Conservation (phyloP, 1,140 invertebrate species). For the Heliconius congener region DNA sequence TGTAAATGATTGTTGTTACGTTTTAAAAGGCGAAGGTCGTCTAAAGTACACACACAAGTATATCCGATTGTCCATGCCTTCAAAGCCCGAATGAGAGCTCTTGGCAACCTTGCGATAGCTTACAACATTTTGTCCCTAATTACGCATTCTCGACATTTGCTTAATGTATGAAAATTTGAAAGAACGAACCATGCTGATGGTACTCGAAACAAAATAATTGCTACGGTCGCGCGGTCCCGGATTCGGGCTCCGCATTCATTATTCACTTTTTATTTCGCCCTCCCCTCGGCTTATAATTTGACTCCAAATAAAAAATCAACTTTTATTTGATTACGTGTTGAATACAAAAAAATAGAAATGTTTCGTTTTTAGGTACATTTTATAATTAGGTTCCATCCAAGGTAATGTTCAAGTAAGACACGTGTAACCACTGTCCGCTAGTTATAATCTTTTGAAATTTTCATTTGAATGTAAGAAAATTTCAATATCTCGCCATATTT, state of each 20-base stretch:
- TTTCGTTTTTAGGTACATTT: background rate
- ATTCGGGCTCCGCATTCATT: slow-evolving; percentile 77
- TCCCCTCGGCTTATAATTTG: slow-evolving; percentile 80
- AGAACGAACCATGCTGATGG: slow-evolving; percentile 80
- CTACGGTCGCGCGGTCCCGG: slow-evolving; percentile 74
- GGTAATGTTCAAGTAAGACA: background rate
- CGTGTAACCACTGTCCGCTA: background rate
- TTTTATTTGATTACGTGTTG: slow-evolving; percentile 78
- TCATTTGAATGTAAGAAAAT: slow-evolving; percentile 38
- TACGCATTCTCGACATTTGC: slow-evolving; percentile 80
- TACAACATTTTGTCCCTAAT: slow-evolving; percentile 77
- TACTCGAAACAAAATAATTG: slow-evolving; percentile 81
- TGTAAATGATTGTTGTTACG: slow-evolving; percentile 5
- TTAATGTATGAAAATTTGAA: slow-evolving; percentile 81
- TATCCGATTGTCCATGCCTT: slow-evolving; percentile 61
- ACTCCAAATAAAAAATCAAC: slow-evolving; percentile 80
- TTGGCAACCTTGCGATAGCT: slow-evolving; percentile 61
- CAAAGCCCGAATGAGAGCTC: slow-evolving; percentile 61
- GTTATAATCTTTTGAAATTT: slow-evolving; percentile 21
- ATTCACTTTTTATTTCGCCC: slow-evolving; percentile 80
- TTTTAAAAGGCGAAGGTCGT: slow-evolving; percentile 45
- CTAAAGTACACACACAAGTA: slow-evolving; percentile 39
- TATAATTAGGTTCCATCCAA: background rate
- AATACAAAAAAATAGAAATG: slow-evolving; percentile 61
- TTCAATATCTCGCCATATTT: slow-evolving; percentile 55